phyloP scores from a whole-genome alignment of 2,113 vertebrate genomes.

The Siniperca knerii region DNA sequence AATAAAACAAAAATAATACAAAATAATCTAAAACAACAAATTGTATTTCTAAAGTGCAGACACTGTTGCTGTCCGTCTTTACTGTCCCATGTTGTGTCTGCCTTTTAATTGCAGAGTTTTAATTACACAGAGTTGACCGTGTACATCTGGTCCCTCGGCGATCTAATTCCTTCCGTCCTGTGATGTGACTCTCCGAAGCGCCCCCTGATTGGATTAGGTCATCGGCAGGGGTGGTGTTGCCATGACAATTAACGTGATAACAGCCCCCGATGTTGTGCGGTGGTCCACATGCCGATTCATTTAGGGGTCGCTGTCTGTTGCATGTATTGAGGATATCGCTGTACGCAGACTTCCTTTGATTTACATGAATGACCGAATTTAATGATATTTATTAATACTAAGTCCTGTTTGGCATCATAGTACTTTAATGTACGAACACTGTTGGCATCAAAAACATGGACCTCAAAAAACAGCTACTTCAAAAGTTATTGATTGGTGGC shows the following conservation, averaged over 20 bases:
- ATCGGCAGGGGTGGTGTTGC: conserved; percentile 85
- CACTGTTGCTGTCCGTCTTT: conserved; percentile 1
- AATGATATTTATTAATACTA: not conserved
- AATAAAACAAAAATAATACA: not conserved
- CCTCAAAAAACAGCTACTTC: not conserved
- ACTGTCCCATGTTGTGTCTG: conserved; percentile 52
- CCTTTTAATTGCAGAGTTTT: conserved; percentile 80
- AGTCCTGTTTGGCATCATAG: not conserved
- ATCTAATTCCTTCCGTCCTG: conserved; percentile 84
- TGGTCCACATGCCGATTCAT: conserved; percentile 66
- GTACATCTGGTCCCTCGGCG: conserved; percentile 82
- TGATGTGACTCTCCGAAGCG: conserved; percentile 81
- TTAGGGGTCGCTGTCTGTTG: conserved; percentile 19
- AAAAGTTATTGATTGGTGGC: conserved; percentile 21
- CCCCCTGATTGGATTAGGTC: conserved; percentile 89
- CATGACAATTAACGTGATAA: conserved; percentile 85
- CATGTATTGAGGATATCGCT: conserved; percentile 16
- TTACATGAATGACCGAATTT: conserved; percentile 16
- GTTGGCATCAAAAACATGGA: not conserved
- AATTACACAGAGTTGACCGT: conserved; percentile 79
- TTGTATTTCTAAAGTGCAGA: not conserved
- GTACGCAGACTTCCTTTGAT: conserved; percentile 3
- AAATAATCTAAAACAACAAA: not conserved
- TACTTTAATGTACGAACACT: not conserved
- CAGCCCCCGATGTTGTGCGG: conserved; percentile 30